Evolutionary conservation across 2,797 vertebrate genomes (phyloP), one percentile per base, ranked within the genome.

Genomic region (Morelia viridis): DNA sequence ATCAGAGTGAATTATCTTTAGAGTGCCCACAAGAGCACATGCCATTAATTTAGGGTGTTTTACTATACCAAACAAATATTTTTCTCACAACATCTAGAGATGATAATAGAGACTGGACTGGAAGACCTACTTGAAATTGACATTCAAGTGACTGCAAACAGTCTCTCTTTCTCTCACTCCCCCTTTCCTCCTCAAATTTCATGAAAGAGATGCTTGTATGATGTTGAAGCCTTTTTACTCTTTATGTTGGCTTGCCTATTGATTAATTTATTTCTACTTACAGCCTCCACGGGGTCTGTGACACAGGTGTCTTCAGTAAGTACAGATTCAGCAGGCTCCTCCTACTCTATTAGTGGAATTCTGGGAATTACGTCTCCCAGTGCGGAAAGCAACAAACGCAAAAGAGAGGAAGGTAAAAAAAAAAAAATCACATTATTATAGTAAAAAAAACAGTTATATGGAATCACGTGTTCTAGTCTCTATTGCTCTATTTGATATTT

Each of bases 341-440:
- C 99, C 26, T 99, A 99, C 97, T 99, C 99, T 95, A 99, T 99
- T 97, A 99, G 99, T 0, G 99, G 99, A 94, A 99, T 99, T 97
- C 97, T 99, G 98, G 99, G 99, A 94, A 99, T 99, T 91, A 96
- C 98, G 1, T 99, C 99, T 92, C 98, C 99, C 0, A 98, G 98
- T 60, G 97, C 98, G 0, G 99, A 99, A 60, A 98, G 98, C 95
- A 98, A 98, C 97, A 99, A 99, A 95, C 98, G 99, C 97, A 99
- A 99, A 97, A 97, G 99, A 95, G 99, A 99, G 0, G 99, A 99
- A 98, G 98, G 99, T 99, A 98, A 97, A 89, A 57, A 68, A 9
- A 46, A 58, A 76, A 1, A 56, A 64, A 64, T 57, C 13, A 10
- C 22, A 57, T 22, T 87, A 35, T 87, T 76, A 76, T 53, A 62